Conservation (phyloP, 2,113 vertebrate species). For the Sterna hirundo region DNA sequence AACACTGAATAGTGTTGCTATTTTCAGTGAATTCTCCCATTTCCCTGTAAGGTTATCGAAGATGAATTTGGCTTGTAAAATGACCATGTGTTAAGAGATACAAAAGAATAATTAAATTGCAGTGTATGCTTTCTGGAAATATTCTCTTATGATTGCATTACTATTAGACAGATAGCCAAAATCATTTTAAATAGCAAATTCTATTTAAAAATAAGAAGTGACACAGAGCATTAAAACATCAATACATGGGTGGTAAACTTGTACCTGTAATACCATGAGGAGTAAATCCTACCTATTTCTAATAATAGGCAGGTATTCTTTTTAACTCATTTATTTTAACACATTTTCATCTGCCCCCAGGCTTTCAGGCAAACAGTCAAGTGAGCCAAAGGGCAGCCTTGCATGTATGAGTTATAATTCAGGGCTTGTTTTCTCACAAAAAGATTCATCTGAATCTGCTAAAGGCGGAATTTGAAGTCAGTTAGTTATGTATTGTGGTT, state of each 20-base stretch:
- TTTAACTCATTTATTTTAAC: constrained; percentile 4
- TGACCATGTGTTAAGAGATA: not conserved
- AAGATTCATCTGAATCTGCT: not conserved
- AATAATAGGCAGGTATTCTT: not conserved
- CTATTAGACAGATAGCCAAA: not conserved
- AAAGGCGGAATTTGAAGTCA: not conserved
- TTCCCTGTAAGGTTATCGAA: constrained; percentile 12
- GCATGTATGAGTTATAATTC: not conserved
- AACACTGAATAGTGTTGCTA: not conserved
- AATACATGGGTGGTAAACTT: not conserved
- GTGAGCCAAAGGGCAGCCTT: not conserved
- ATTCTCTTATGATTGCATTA: not conserved
- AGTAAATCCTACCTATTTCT: not conserved
- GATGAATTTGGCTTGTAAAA: not conserved
- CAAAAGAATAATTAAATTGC: constrained; percentile 28
- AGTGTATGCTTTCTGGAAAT: constrained; percentile 6
- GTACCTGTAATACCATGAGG: not conserved
- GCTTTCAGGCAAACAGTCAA: not conserved
- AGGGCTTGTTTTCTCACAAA: not conserved
- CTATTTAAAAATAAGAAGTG: not conserved
- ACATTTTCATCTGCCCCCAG: not conserved
- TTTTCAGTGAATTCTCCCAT: constrained; percentile 6
- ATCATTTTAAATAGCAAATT: not conserved
- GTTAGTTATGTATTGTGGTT: not conserved
- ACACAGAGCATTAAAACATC: not conserved